These are phyloP conservation scores for Sphenopsis melanotis DNA, from an alignment of 2,797 vertebrate species.

Conservation along the genomic window DNA sequence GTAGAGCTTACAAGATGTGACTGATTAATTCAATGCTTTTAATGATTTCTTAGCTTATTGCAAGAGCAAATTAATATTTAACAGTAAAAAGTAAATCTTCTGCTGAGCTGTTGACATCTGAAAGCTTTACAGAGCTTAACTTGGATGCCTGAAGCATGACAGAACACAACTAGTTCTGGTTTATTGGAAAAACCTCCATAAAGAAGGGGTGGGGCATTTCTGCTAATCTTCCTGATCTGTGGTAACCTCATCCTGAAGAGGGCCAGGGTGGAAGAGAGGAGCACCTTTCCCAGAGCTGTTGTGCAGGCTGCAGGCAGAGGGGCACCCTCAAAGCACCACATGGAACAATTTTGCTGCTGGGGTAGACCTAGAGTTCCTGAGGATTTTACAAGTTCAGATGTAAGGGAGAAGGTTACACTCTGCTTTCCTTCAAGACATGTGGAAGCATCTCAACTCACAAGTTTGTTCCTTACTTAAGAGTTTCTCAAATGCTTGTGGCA, in stretches of 20 bases:
- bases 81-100: not conserved
- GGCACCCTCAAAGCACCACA: rapidly evolving
- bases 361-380: not conserved
- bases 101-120: not conserved
- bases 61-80: not conserved
- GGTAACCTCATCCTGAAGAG: not conserved
- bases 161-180: not conserved
- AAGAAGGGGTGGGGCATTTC: not conserved
- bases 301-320: not conserved
- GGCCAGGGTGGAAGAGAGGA: not conserved
- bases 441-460: not conserved
- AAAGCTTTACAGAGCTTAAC: not conserved
- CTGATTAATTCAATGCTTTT: not conserved
- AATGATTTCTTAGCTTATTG: not conserved
- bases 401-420: not conserved
- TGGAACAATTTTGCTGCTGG: not conserved
- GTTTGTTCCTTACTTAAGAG: not conserved
- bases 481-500: not conserved
- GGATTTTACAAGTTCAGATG: not conserved
- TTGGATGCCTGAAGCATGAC: not conserved
- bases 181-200: not conserved
- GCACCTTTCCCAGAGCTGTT: not conserved
- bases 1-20: not conserved
- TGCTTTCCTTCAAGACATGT: not conserved
- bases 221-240: not conserved